These are phyloP conservation scores for Ctenodactylus gundi DNA, from an alignment of 2,113 vertebrate genomes.

Conservation along the genomic window DNA sequence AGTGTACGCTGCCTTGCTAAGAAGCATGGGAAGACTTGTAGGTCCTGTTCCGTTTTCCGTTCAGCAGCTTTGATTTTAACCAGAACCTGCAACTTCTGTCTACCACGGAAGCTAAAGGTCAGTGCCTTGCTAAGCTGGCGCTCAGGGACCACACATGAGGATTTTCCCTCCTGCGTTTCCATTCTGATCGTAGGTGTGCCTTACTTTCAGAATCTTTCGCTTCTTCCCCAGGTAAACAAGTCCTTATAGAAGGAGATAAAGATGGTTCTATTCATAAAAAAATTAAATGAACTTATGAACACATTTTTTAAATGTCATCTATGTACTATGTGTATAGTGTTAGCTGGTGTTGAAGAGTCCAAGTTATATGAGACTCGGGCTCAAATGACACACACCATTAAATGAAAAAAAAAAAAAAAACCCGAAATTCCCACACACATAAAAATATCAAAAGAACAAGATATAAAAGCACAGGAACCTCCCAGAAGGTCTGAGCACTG, in stretches of 20 bases:
- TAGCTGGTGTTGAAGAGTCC: neutral
- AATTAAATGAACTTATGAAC: neutral
- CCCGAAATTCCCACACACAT: neutral
- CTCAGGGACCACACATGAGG: neutral
- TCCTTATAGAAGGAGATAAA: neutral
- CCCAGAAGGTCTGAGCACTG: neutral
- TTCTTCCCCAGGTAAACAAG: neutral
- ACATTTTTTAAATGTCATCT: neutral
- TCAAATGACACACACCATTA: neutral
- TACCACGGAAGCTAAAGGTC: neutral
- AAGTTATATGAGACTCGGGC: neutral
- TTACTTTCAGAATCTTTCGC: neutral
- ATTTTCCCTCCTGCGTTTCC: neutral
- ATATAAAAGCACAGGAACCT: neutral
- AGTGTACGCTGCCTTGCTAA: neutral
- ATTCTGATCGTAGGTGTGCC: neutral
- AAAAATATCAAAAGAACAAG: neutral
- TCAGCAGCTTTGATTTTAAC: neutral
- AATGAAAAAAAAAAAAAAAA: neutral
- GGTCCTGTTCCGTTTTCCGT: constrained; percentile 23
- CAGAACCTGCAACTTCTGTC: neutral
- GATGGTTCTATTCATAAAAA: neutral
- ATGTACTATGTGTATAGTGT: neutral
- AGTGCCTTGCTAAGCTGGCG: neutral
- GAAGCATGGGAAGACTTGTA: neutral